Base-by-base conservation (phyloP, 2,797 vertebrate genomes). In the Neosilurus hyrtlii region DNA sequence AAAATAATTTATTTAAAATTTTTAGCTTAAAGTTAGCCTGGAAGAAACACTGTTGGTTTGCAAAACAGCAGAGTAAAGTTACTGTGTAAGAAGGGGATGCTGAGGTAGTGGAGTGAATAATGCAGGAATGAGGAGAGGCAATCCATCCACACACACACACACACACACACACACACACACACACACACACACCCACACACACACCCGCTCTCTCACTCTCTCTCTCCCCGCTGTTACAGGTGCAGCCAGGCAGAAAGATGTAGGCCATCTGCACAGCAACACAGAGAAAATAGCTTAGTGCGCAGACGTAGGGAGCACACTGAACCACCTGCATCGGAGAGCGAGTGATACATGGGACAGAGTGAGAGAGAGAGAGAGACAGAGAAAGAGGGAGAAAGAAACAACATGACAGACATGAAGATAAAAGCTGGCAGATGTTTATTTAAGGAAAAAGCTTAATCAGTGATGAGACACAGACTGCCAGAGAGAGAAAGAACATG, bases 221-320 rank as follows among this genome's bases (percentile, higher is more conserved):
- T 62, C 75, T 78, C 35, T 24, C 22, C 5, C 59, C 82, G 78
- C 88, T 86, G 89, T 90, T 90, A 86, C 89, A 82, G 79, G 88
- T 82, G 91, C 91, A 93, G 86, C 79, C 90, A 90, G 85, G 92
- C 89, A 89, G 93, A 93, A 92, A 91, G 89, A 93, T 92, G 90
- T 91, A 91, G 93, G 91, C 90, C 91, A 91, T 91, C 90, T 87
- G 89, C 89, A 89, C 84, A 89, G 91, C 90, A 92, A 90, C 86
- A 90, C 71, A 80, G 84, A 88, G 89, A 90, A 89, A 89, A 89
- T 80, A 89, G 88, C 90, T 91, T 81, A 12, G 80, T 81, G 62
- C 85, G 73, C 83, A 90, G 87, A 82, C 49, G 70, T 84, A 88
- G 86, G 81, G 76, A 87, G 89, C 83, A 87, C 78, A 87, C 89